phyloP scores from a whole-genome alignment of 2,888 invertebrate species.

The Drosophila cognata region DNA sequence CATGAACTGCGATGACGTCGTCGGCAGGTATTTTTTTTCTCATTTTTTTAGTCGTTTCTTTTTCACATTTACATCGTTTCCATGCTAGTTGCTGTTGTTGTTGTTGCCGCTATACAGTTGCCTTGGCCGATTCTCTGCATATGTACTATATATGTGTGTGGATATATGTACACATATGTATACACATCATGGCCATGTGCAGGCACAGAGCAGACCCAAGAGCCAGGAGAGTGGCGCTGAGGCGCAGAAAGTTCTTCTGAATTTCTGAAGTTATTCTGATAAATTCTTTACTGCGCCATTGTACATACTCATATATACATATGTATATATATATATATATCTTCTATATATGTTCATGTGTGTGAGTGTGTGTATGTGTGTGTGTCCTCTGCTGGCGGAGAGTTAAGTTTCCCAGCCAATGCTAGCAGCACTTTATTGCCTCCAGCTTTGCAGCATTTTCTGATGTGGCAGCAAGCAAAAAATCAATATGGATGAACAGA shows the following conservation, averaged over 20 bases:
- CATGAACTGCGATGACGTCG: slow-evolving; percentile 65
- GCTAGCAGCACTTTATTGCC: slow-evolving; percentile 31
- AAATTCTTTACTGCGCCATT: slow-evolving; percentile 64
- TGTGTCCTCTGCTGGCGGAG: slow-evolving; percentile 33
- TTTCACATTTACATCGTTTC: slow-evolving; percentile 27
- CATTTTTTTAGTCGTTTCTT: slow-evolving; percentile 23
- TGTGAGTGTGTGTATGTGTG: slow-evolving; percentile 26
- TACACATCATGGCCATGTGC: slow-evolving; percentile 57
- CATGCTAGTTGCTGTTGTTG: slow-evolving; percentile 9
- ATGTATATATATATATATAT: slow-evolving; percentile 1
- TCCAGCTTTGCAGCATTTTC: slow-evolving; percentile 67
- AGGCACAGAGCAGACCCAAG: slow-evolving; percentile 12
- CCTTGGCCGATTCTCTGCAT: slow-evolving; percentile 76
- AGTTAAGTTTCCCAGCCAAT: slow-evolving; percentile 22
- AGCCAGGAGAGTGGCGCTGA: neutral
- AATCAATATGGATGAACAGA: slow-evolving; percentile 73
- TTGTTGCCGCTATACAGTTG: slow-evolving; percentile 55
- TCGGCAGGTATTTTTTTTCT: slow-evolving; percentile 40
- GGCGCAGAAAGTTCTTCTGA: slow-evolving; percentile 74
- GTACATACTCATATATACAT: slow-evolving; percentile 8
- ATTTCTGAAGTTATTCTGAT: slow-evolving; percentile 83
- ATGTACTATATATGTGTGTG: slow-evolving; percentile 19
- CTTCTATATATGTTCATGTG: slow-evolving; percentile 6
- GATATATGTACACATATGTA: slow-evolving; percentile 17
- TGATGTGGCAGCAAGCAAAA: slow-evolving; percentile 47